Evolutionary conservation across 2,113 vertebrate species (phyloP).

Genomic region (Aythya baeri): DNA sequence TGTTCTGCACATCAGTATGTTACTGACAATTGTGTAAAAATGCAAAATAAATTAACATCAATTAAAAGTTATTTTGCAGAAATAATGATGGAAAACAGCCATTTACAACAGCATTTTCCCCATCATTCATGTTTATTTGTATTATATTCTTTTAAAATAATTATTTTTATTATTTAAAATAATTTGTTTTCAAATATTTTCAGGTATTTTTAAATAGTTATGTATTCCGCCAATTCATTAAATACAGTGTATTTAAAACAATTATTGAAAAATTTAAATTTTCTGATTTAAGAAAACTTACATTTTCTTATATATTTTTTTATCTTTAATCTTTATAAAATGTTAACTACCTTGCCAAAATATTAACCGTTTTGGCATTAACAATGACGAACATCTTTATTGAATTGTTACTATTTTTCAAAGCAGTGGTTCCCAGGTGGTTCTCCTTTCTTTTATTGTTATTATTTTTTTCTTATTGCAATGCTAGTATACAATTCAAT

Average conservation of each 20-base stretch:
- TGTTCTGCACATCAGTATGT: constrained; percentile 14
- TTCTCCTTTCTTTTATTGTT: background rate
- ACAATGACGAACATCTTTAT: background rate
- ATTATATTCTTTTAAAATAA: background rate
- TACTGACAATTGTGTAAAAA: background rate
- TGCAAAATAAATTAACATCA: constrained; percentile 20
- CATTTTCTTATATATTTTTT: background rate
- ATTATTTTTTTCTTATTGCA: background rate
- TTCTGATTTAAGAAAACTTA: background rate
- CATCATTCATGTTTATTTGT: background rate
- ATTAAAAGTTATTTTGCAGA: constrained; percentile 8
- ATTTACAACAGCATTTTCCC: background rate
- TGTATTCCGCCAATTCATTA: background rate
- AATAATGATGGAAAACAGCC: background rate
- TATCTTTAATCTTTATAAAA: background rate
- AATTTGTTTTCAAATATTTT: background rate
- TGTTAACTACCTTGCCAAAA: background rate
- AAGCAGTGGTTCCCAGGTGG: background rate
- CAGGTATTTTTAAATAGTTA: background rate
- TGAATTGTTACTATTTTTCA: background rate
- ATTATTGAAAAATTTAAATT: background rate
- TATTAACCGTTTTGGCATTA: background rate
- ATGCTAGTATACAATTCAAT: background rate
- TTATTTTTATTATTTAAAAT: background rate
- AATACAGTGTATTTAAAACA: background rate